Base-by-base conservation (phyloP, 2,113 vertebrate genomes). In the Hemibagrus wyckioides region DNA sequence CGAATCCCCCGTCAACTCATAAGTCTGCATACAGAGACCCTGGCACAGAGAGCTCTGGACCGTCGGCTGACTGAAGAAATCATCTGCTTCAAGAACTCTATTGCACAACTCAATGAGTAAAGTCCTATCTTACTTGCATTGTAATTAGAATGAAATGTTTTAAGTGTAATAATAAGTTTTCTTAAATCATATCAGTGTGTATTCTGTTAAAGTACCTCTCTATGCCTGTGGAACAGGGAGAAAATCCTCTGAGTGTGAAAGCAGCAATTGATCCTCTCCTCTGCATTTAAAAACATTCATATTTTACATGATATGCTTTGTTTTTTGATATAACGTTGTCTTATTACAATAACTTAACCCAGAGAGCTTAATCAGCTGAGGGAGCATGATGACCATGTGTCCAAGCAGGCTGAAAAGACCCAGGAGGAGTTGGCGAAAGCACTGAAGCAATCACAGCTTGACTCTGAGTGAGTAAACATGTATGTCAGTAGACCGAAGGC, bases 21-120 rank as follows among this genome's bases (percentile, higher is more conserved):
- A 85, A 93, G 94, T 15, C 94, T 99, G 75, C 96, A 97, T 89
- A 94, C 95, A 13, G 96, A 97, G 86, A 90, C 94, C 41, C 93
- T 97, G 90, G 95, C 95, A 3, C 96, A 97, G 92, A 92, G 84
- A 52, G 61, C 96, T 69, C 90, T 97, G 86, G 94, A 97, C 92
- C 94, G 94, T 23, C 94, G 93, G 25, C 96, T 97, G 86, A 94
- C 93, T 5, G 94, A 97, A 88, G 96, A 98, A 86, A 92, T 98
- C 71, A 90, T 94, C 82, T 90, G 86, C 91, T 97, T 97, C 91
- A 96, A 96, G 91, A 93, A 91, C 52, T 94, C 94, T 80, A 92
- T 97, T 83, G 94, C 94, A 82, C 92, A 95, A 79, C 91, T 98
- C 84, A 94, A 94, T 88, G 92, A 84, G 97, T 97, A 86, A 90